A percentile compares a stretch with the other conserved stretches of the same genome.
phyloP scores from a whole-genome alignment of 2,797 vertebrate species.

The Perdix hodgsoniae region DNA sequence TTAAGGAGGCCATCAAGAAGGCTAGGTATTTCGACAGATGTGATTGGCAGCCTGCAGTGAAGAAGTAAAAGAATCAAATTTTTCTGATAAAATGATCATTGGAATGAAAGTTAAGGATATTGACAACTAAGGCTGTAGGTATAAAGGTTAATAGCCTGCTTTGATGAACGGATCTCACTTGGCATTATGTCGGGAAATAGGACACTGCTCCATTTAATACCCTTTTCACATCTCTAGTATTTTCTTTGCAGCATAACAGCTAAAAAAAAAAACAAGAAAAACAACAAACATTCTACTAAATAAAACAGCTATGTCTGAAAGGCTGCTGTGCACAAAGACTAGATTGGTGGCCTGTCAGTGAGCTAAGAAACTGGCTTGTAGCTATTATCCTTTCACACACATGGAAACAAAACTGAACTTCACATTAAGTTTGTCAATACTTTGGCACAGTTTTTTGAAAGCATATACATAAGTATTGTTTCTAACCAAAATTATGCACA shows the following conservation, averaged over 20 bases:
- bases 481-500: not conserved
- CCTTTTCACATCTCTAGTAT: conserved; percentile 39
- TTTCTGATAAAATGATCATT: conserved; percentile 60
- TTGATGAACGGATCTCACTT: conserved; percentile 46
- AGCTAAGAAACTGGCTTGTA: not conserved
- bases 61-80: conserved; percentile 29
- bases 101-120: conserved; percentile 46
- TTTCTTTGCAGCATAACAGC: conserved; percentile 16
- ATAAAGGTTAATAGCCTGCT: conserved; percentile 59
- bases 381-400: not conserved
- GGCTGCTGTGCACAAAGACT: not conserved
- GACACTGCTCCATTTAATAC: conserved; percentile 24
- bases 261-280: not conserved
- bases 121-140: conserved; percentile 27
- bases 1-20: not conserved
- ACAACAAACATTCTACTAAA: not conserved
- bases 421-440: not conserved
- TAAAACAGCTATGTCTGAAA: conserved; percentile 29
- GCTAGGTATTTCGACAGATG: not conserved
- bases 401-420: not conserved
- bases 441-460: not conserved
- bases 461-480: not conserved
- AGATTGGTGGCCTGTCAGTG: not conserved
- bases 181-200: not conserved
- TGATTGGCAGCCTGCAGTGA: conserved; percentile 9